phyloP scores from a whole-genome alignment of 2,113 vertebrate species.

The Corythaeola cristata region DNA sequence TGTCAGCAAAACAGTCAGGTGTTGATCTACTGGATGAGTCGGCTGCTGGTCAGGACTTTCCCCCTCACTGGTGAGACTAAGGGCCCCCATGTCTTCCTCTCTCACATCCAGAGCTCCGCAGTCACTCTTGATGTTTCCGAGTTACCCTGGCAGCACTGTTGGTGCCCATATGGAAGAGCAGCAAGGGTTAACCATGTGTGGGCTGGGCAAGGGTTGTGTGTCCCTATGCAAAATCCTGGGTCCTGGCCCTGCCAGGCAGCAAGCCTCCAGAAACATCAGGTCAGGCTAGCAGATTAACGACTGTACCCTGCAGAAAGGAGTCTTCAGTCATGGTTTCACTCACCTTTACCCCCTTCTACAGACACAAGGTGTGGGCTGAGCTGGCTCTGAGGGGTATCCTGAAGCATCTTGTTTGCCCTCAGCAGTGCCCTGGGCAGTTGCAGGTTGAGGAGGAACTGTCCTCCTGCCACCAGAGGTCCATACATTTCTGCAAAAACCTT shows the following conservation, averaged over 20 bases:
- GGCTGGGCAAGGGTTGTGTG: neutral
- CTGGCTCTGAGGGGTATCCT: neutral
- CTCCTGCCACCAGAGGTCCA: accelerated
- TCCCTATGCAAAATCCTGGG: neutral
- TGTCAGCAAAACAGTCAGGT: neutral
- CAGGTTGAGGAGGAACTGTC: neutral
- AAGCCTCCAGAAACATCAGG: too few species aligned
- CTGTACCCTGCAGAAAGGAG: accelerated
- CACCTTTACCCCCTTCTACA: accelerated
- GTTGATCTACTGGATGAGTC: neutral
- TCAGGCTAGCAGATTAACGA: too few species aligned
- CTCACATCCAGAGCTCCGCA: neutral
- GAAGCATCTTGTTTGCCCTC: neutral
- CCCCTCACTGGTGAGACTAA: accelerated
- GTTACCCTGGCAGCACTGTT: neutral
- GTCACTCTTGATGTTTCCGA: neutral
- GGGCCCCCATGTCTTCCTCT: neutral
- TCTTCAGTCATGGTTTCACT: neutral
- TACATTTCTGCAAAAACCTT: accelerated
- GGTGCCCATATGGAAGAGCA: neutral
- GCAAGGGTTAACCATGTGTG: neutral
- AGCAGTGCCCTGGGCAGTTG: accelerated
- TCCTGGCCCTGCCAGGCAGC: neutral
- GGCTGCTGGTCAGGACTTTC: neutral
- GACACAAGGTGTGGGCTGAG: neutral